phyloP scores from a whole-genome alignment of 2,113 vertebrate species.

The Xyrauchen texanus region DNA sequence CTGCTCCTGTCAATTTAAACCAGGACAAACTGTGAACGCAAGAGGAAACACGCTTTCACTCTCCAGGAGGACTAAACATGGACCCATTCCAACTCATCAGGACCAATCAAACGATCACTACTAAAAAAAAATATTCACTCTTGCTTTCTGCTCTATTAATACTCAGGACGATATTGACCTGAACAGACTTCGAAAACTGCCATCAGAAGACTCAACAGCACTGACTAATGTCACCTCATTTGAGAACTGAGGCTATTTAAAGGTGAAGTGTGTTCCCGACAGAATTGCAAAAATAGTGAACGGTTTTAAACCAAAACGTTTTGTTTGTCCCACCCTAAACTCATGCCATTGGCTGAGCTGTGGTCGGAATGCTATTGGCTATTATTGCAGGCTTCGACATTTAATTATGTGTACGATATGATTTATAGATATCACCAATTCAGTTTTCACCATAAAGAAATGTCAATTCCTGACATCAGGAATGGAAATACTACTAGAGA shows the following conservation, averaged over 20 bases:
- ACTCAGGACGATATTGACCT: slow-evolving; percentile 14
- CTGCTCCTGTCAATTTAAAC: not conserved
- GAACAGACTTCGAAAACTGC: slow-evolving; percentile 2
- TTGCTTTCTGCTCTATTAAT: slow-evolving; percentile 6
- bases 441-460: too few species aligned
- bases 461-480: too few species aligned
- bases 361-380: too few species aligned
- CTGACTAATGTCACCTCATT: not conserved
- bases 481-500: too few species aligned
- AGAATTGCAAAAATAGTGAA: too few species aligned
- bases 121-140: not conserved
- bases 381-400: too few species aligned
- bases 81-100: not conserved
- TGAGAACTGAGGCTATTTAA: not conserved
- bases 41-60: not conserved
- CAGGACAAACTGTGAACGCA: not conserved
- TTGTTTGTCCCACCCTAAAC: too few species aligned
- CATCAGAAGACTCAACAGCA: not conserved
- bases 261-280: too few species aligned
- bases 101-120: slow-evolving; percentile 9
- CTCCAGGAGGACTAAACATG: not conserved
- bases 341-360: too few species aligned
- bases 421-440: too few species aligned
- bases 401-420: too few species aligned
- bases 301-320: too few species aligned